phyloP scores from a whole-genome alignment of 1,140 invertebrate species.

The Aphis gossypii region DNA sequence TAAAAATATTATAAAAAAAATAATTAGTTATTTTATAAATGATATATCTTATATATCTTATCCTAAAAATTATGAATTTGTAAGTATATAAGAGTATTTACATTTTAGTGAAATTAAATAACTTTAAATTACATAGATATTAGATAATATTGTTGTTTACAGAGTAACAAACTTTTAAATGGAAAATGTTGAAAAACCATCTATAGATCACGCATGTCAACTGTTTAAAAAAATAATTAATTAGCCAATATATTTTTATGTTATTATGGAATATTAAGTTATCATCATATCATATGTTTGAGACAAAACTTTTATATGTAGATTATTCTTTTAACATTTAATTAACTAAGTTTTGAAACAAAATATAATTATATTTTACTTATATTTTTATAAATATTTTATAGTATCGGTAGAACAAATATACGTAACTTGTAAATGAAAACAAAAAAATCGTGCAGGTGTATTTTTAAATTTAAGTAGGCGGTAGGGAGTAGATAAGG shows the following conservation, averaged over 20 bases:
- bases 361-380: neutral
- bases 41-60: neutral
- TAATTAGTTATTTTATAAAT: neutral
- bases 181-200: neutral
- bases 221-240: neutral
- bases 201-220: neutral
- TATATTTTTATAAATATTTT: neutral
- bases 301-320: neutral
- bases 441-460: neutral
- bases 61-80: neutral
- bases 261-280: neutral
- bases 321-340: neutral
- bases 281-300: neutral
- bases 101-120: neutral
- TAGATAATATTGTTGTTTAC: neutral
- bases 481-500: neutral
- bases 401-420: neutral
- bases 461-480: neutral
- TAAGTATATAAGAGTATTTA: neutral
- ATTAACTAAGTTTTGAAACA: conserved; percentile 1
- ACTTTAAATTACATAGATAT: neutral
- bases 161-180: neutral
- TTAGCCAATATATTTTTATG: neutral
- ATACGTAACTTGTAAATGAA: neutral
- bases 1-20: neutral